phyloP scores from a whole-genome alignment of 2,888 invertebrate species.

The Spialia ferax region DNA sequence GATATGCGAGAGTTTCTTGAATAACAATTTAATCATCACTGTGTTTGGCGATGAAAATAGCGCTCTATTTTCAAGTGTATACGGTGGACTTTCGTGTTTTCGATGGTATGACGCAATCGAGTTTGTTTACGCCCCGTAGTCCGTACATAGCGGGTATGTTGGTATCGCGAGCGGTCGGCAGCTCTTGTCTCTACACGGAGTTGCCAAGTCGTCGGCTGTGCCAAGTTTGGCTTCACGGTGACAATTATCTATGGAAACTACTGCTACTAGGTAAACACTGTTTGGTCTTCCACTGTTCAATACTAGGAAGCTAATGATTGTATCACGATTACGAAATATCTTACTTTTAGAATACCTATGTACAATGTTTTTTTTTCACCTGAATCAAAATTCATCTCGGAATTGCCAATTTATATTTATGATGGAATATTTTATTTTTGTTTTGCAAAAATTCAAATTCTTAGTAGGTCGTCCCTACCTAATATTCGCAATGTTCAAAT shows the following conservation, averaged over 20 bases:
- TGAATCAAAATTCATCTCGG: no score
- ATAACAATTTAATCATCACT: constrained; percentile 63
- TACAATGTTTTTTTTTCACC: no score
- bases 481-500: no score
- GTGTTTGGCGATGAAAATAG: constrained; percentile 45
- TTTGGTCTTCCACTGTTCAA: background rate
- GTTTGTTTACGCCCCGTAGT: constrained; percentile 78
- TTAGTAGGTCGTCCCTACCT: no score
- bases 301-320: no score
- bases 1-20: constrained; percentile 63
- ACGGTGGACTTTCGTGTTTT: constrained; percentile 59
- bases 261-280: background rate
- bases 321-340: no score
- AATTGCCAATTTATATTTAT: no score
- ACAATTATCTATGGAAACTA: constrained; percentile 46
- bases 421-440: no score
- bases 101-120: constrained; percentile 71
- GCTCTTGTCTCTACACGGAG: constrained; percentile 47
- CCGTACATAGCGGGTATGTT: constrained; percentile 59
- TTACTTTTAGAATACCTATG: no score
- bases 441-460: no score
- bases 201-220: constrained; percentile 78
- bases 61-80: constrained; percentile 51
- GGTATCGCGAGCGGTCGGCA: constrained; percentile 43
- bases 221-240: constrained; percentile 73